Evolutionary conservation across 2,888 invertebrate species (phyloP).

Genomic region (Lasioglossum marginatum): DNA sequence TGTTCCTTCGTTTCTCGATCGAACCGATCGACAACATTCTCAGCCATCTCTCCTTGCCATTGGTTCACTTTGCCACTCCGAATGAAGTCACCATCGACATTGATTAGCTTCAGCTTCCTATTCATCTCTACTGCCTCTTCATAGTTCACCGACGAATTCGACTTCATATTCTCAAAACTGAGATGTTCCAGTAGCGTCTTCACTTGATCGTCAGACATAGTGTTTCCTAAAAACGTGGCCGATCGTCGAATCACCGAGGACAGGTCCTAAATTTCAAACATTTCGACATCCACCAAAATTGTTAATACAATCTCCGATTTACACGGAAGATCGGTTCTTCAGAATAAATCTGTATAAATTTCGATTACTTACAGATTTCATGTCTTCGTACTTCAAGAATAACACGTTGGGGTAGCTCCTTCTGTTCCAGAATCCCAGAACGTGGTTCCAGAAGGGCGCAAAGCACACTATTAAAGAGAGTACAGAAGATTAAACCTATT

Average conservation of each 20-base stretch:
- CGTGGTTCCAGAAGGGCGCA: constrained; percentile 77
- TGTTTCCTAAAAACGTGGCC: constrained; percentile 83
- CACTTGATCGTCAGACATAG: constrained; percentile 79
- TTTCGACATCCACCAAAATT: neutral
- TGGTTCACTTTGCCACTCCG: constrained; percentile 85
- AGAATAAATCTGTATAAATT: too few species aligned
- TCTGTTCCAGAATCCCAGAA: constrained; percentile 73
- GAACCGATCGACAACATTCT: constrained; percentile 82
- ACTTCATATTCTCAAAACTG: constrained; percentile 87
- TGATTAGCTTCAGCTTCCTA: constrained; percentile 80
- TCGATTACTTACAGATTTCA: constrained; percentile 75
- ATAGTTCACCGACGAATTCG: constrained; percentile 87
- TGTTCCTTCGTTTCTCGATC: constrained; percentile 84
- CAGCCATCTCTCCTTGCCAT: constrained; percentile 82
- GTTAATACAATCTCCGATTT: neutral
- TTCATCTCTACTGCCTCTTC: constrained; percentile 82
- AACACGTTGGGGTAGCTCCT: constrained; percentile 70
- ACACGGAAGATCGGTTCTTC: too few species aligned
- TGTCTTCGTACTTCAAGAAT: constrained; percentile 78
- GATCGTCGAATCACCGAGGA: constrained; percentile 82
- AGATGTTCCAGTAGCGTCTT: constrained; percentile 84
- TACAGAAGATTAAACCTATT: neutral
- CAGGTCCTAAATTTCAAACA: constrained; percentile 82
- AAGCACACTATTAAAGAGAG: constrained; percentile 61
- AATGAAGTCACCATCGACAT: constrained; percentile 84